Conservation (phyloP, 2,888 invertebrate genomes). For the Drosophila maculinotata region DNA sequence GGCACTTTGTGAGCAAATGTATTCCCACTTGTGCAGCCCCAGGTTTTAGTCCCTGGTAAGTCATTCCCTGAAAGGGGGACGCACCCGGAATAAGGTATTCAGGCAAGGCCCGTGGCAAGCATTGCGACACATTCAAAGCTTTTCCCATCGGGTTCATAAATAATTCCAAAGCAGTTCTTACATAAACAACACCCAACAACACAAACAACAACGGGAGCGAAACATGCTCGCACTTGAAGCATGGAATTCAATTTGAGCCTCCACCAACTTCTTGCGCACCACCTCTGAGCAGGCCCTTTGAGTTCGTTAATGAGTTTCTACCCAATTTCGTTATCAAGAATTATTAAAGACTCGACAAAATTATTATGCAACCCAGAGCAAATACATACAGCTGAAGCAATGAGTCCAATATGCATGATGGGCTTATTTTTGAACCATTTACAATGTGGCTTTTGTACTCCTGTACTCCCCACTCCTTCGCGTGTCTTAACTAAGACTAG, state of each 20-base stretch:
- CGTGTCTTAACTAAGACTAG: slow-evolving; percentile 2
- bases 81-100: slow-evolving; percentile 59
- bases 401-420: slow-evolving; percentile 22
- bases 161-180: slow-evolving; percentile 78
- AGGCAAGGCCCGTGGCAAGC: slow-evolving; percentile 50
- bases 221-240: slow-evolving; percentile 44
- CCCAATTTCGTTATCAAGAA: slow-evolving; percentile 71
- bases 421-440: not conserved
- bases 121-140: slow-evolving; percentile 83
- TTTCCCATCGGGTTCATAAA: slow-evolving; percentile 83
- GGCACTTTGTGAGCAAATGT: slow-evolving; percentile 60
- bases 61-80: slow-evolving; percentile 4
- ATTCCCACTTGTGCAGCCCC: slow-evolving; percentile 68
- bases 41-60: slow-evolving; percentile 9
- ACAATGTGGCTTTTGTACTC: too few relatives aligned
- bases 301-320: slow-evolving; percentile 74
- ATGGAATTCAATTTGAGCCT: slow-evolving; percentile 73
- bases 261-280: slow-evolving; percentile 3
- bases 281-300: slow-evolving; percentile 45
- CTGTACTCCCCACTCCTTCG: not conserved
- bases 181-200: slow-evolving; percentile 62
- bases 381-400: slow-evolving; percentile 5
- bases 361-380: slow-evolving; percentile 58
- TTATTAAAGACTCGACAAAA: slow-evolving; percentile 64
- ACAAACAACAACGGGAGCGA: slow-evolving; percentile 5